Evolutionary conservation across 2,113 vertebrate genomes (phyloP).

Genomic region (Okapia johnstoni): DNA sequence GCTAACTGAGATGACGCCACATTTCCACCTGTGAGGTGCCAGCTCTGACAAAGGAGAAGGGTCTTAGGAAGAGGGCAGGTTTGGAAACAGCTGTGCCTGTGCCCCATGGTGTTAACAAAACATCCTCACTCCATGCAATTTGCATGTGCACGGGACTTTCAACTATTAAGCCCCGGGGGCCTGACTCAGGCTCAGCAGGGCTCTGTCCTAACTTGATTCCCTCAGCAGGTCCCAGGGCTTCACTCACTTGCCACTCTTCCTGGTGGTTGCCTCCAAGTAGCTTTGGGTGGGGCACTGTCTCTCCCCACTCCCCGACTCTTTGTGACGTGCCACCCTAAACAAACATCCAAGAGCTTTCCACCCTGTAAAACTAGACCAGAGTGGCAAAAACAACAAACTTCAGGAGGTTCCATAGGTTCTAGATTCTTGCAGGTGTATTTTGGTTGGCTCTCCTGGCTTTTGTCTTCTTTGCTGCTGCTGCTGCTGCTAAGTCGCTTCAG

Average conservation of each 20-base stretch:
- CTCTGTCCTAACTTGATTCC: background rate
- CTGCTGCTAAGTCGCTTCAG: no score
- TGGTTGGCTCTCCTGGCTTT: background rate
- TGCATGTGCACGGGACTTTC: background rate
- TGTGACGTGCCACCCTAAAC: background rate
- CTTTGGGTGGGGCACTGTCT: background rate
- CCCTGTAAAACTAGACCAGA: background rate
- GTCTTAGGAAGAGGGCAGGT: background rate
- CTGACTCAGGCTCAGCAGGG: background rate
- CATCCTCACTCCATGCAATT: background rate
- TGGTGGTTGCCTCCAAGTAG: background rate
- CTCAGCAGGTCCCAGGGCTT: background rate
- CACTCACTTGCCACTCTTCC: background rate
- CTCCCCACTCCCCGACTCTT: background rate
- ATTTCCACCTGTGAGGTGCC: background rate
- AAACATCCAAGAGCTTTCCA: background rate
- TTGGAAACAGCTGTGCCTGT: background rate
- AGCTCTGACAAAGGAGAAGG: background rate
- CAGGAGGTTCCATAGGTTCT: background rate
- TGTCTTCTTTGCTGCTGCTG: background rate
- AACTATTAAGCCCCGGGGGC: rapidly evolving
- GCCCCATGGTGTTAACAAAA: background rate
- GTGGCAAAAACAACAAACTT: background rate
- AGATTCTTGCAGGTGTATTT: background rate
- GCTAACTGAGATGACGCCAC: background rate